A percentile compares a stretch with the other conserved stretches of the same genome.
phyloP scores from a whole-genome alignment of 2,113 vertebrate species.

The Eulacestoma nigropectus region DNA sequence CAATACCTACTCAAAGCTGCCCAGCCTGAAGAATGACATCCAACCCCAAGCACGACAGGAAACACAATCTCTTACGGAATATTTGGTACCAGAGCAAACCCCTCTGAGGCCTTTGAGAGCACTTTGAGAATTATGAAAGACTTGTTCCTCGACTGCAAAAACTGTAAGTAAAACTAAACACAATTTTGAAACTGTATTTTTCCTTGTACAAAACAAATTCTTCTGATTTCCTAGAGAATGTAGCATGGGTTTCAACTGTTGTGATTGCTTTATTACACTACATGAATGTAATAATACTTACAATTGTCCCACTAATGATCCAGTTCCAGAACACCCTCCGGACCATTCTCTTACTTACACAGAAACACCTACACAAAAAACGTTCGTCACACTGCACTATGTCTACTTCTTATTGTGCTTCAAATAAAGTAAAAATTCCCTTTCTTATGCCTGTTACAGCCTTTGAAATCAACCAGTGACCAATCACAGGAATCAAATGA shows the following conservation, averaged over 20 bases:
- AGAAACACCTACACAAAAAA: not conserved
- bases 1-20: not conserved
- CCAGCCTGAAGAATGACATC: not conserved
- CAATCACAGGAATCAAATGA: not conserved
- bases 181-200: not conserved
- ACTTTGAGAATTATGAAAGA: not conserved
- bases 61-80: not conserved
- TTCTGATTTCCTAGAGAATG: not conserved
- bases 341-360: not conserved
- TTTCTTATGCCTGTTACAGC: not conserved
- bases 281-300: not conserved
- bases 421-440: not conserved
- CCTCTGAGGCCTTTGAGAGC: not conserved
- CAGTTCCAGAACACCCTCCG: not conserved
- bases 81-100: not conserved
- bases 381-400: not conserved
- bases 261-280: not conserved
- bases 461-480: not conserved
- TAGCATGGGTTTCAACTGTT: not conserved
- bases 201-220: not conserved
- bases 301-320: not conserved
- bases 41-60: not conserved
- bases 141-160: not conserved
- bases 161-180: not conserved
- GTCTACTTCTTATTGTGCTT: not conserved